A percentile compares a stretch with the other conserved stretches of the same genome.
phyloP scores from a whole-genome alignment of 2,797 vertebrate genomes.

The Pogonophryne albipinna region DNA sequence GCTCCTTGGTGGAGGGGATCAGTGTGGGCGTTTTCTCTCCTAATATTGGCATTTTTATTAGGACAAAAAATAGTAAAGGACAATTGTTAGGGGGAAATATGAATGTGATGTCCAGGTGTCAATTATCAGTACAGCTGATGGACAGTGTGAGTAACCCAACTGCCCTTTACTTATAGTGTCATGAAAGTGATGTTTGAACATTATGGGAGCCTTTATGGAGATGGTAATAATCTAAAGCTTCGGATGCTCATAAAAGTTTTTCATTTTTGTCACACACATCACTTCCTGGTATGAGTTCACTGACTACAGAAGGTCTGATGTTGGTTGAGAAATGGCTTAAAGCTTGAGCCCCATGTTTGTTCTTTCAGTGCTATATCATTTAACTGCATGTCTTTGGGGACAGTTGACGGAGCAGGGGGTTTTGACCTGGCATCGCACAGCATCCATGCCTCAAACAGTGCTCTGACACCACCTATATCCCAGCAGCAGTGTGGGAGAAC shows the following conservation, averaged over 20 bases:
- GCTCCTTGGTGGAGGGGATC: neutral
- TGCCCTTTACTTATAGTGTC: neutral
- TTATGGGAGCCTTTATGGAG: neutral
- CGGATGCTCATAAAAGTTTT: neutral
- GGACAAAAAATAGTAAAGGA: neutral
- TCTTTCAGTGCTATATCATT: neutral
- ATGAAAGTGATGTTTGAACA: neutral
- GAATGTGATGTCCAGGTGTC: neutral
- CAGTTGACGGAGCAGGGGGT: neutral
- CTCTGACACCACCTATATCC: neutral
- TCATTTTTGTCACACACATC: neutral
- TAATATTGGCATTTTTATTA: neutral
- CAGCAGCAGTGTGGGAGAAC: constrained; percentile 20
- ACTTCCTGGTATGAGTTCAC: neutral
- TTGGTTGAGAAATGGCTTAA: neutral
- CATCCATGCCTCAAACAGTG: neutral
- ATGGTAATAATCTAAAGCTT: neutral
- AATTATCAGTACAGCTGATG: neutral
- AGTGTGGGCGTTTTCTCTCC: neutral
- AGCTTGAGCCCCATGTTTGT: neutral
- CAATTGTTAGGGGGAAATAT: neutral
- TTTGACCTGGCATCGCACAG: neutral
- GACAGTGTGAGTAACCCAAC: neutral
- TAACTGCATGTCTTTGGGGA: neutral
- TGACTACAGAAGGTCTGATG: neutral